A percentile compares a stretch with the other conserved stretches of the same genome.
phyloP scores from a whole-genome alignment of 2,113 vertebrate species.

The Stigmatopora argus region DNA sequence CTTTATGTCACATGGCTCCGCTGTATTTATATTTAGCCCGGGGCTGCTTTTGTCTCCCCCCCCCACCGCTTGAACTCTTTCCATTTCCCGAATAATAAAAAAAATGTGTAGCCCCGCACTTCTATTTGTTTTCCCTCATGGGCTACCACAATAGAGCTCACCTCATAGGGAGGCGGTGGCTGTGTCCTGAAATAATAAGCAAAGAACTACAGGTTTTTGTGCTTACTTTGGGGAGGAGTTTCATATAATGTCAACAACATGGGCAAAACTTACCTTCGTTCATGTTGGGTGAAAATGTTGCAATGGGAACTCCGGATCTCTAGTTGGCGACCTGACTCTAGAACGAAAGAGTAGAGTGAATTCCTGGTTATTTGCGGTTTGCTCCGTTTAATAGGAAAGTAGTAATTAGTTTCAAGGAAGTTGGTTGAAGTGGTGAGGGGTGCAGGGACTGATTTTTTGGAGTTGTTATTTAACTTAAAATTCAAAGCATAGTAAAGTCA shows the following conservation, averaged over 20 bases:
- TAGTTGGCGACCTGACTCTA: too few relatives aligned
- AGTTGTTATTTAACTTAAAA: too few relatives aligned
- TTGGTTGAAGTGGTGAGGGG: too few relatives aligned
- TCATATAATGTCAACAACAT: background rate
- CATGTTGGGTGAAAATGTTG: background rate
- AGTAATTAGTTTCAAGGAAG: background rate
- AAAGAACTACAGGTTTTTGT: background rate
- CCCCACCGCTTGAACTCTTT: slow-evolving; percentile 22
- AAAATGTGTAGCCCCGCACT: slow-evolving; percentile 17
- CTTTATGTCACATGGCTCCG: slow-evolving; percentile 7
- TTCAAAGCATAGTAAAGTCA: too few relatives aligned
- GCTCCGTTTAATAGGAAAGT: background rate
- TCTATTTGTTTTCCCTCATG: slow-evolving; percentile 46
- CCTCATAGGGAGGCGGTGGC: slow-evolving; percentile 11
- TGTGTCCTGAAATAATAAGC: slow-evolving; percentile 55
- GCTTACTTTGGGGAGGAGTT: background rate
- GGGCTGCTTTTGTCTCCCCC: slow-evolving; percentile 44
- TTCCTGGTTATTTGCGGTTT: background rate
- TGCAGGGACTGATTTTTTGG: too few relatives aligned
- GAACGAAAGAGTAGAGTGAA: too few relatives aligned
- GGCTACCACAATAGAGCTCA: slow-evolving; percentile 26
- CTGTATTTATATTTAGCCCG: slow-evolving; percentile 25
- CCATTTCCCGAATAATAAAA: slow-evolving; percentile 38
- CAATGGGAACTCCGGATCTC: background rate
- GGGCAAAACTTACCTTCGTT: background rate